Conservation (phyloP, 1,140 invertebrate genomes). For the Plectus sambesii region DNA sequence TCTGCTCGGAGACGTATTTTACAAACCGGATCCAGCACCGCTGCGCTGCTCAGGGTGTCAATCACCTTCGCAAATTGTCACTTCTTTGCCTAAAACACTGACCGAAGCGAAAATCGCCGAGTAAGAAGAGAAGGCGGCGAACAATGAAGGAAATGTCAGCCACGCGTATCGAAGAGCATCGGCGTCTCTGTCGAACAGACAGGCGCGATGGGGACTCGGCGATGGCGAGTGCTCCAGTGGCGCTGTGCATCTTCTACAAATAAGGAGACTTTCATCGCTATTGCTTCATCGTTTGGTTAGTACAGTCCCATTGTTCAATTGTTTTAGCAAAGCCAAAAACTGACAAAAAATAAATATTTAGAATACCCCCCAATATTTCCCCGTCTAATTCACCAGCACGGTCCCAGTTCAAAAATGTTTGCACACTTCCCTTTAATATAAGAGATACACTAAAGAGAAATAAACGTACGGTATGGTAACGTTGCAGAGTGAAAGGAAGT, state of each 20-base stretch:
- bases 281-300: too few species aligned
- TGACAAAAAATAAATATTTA: too few species aligned
- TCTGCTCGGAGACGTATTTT: too few species aligned
- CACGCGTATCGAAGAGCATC: conserved; percentile 45
- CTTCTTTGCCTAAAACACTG: conserved; percentile 14
- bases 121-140: conserved; percentile 43
- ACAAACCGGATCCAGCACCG: too few species aligned
- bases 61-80: too few species aligned
- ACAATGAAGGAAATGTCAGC: conserved; percentile 43
- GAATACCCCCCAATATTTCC: too few species aligned
- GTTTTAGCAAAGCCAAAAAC: too few species aligned
- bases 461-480: conserved; percentile 36
- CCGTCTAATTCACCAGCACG: too few species aligned
- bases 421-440: conserved; percentile 17
- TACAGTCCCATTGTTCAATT: too few species aligned
- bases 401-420: too few species aligned
- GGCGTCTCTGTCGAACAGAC: conserved; percentile 36
- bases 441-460: conserved; percentile 6
- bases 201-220: conserved; percentile 43
- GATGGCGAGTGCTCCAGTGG: conserved; percentile 44
- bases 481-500: conserved; percentile 44
- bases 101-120: conserved; percentile 43
- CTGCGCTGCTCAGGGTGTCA: too few species aligned
- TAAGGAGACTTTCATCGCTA: too few species aligned
- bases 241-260: conserved; percentile 40